Evolutionary conservation across 92 coral and sea anemone genomes (phyloP), one percentile per base, ranked within the genome.

Genomic region (Siderastrea radians): DNA sequence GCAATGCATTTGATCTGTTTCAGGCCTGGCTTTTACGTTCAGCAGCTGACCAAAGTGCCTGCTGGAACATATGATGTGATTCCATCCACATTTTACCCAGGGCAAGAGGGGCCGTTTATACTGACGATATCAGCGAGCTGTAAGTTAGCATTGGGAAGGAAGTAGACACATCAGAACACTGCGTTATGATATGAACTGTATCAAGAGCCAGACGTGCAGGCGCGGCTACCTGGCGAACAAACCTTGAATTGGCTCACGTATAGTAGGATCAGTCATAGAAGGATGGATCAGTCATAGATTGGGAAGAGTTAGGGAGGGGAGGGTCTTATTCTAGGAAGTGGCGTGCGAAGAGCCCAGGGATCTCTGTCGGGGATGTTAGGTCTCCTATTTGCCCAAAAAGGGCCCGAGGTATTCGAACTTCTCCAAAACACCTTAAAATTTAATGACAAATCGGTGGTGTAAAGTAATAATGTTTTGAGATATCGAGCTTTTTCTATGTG

Each of bases 11-110:
- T 46, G 51, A 63, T 77, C 69, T 78, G 16, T 87, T 53, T 66
- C 88, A 97, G 99, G 85, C 94, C 99, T 78, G 99, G 99, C 57
- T 97, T 97, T 82, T 97, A 87, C 81, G 96, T 95, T 47, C 92
- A 90, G 62, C 98, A 94, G 86, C 93, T 97, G 93, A 90, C 90
- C 87, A 90, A 88, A 48, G 98, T 97, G 55, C 98, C 99, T 17
- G 94, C 96, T 19, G 99, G 99, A 82, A 88, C 98, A 54, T 95
- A 97, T 75, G 98, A 97, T 52, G 87, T 97, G 81, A 89, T 94
- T 81, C 98, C 99, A 52, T 93, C 99, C 55, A 95, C 99, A 6
- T 97, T 97, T 75, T 87, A 93, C 38, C 99, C 99, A 2, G 91
- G 93, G n/a, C 95, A 96, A 84, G 97, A 95, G 57, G 98, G 99